Percentiles rank a stretch among this genome's conserved stretches.
Evolutionary conservation across 2,888 invertebrate species (phyloP).

Genomic region (Drosophila melanosoma): DNA sequence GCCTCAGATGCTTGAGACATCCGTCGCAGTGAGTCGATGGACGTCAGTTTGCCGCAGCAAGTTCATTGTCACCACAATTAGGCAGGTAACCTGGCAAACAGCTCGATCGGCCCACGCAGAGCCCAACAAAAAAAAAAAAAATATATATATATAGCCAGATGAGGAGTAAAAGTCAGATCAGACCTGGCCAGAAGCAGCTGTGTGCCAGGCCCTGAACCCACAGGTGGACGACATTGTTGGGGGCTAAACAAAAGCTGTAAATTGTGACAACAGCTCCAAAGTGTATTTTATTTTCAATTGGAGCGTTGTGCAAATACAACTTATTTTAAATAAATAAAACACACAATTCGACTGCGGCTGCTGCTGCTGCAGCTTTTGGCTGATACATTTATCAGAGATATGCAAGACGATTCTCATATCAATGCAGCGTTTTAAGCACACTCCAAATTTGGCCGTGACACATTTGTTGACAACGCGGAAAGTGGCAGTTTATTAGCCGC

Average conservation of each 20-base stretch:
- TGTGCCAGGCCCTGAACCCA: slow-evolving; percentile 58
- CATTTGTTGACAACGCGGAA: slow-evolving; percentile 44
- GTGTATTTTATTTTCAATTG: slow-evolving; percentile 51
- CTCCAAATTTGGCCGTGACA: slow-evolving; percentile 59
- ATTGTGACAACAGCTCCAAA: slow-evolving; percentile 40
- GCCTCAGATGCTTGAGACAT: slow-evolving; percentile 34
- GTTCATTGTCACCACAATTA: slow-evolving; percentile 67
- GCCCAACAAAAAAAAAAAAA: neutral
- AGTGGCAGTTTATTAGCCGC: slow-evolving; percentile 54
- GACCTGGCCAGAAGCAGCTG: slow-evolving; percentile 25
- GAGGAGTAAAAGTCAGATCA: neutral
- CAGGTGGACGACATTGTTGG: slow-evolving; percentile 50
- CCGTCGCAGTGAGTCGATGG: slow-evolving; percentile 27
- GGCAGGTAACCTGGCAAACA: slow-evolving; percentile 32
- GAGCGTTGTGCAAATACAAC: slow-evolving; percentile 57
- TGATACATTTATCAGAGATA: slow-evolving; percentile 63
- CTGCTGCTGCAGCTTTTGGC: slow-evolving; percentile 8
- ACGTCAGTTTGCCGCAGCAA: slow-evolving; percentile 36
- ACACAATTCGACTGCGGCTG: slow-evolving; percentile 13
- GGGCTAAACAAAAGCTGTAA: slow-evolving; percentile 51
- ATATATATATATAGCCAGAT: neutral
- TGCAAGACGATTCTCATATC: slow-evolving; percentile 46
- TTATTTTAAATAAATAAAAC: slow-evolving; percentile 37
- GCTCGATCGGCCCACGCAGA: slow-evolving; percentile 25
- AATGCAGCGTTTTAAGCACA: slow-evolving; percentile 40